A percentile compares a stretch with the other conserved stretches of the same genome.
Evolutionary conservation across 2,888 invertebrate genomes (phyloP).

Genomic region (Erpobdella octoculata): DNA sequence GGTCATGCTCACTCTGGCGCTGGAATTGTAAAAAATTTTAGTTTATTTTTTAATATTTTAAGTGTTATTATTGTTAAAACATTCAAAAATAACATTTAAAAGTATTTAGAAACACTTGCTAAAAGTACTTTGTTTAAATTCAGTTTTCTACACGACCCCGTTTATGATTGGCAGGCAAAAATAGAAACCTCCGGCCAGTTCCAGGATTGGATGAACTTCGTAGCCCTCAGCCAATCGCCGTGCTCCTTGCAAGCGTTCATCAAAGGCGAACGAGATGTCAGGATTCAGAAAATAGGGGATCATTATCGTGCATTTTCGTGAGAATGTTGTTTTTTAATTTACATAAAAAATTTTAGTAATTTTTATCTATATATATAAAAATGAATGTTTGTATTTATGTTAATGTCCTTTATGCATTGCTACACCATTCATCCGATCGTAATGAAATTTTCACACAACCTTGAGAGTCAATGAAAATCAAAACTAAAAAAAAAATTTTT

Average conservation of each 20-base stretch:
- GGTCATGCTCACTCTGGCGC: background rate
- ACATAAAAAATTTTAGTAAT: background rate
- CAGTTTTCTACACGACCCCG: no score
- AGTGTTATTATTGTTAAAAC: background rate
- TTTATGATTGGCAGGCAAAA: constrained; percentile 5
- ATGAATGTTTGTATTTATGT: background rate
- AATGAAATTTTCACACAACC: no score
- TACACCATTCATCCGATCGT: no score
- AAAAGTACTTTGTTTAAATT: no score
- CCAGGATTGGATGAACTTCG: constrained; percentile 7
- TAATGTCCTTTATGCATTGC: no score
- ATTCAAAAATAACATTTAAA: background rate
- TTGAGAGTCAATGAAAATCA: no score
- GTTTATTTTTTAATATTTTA: background rate
- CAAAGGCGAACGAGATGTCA: constrained; percentile 1
- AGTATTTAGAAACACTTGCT: background rate
- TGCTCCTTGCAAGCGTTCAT: constrained; percentile 3
- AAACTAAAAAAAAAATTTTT: no score
- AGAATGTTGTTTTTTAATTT: background rate
- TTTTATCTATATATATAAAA: background rate
- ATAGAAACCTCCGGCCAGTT: constrained; percentile 6
- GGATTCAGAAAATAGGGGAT: constrained; percentile 8
- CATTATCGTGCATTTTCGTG: background rate
- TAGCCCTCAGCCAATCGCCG: constrained; percentile 7
- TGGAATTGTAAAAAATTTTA: constrained; percentile 5